phyloP scores from a whole-genome alignment of 2,113 vertebrate genomes.

The Dipodomys stephensi region DNA sequence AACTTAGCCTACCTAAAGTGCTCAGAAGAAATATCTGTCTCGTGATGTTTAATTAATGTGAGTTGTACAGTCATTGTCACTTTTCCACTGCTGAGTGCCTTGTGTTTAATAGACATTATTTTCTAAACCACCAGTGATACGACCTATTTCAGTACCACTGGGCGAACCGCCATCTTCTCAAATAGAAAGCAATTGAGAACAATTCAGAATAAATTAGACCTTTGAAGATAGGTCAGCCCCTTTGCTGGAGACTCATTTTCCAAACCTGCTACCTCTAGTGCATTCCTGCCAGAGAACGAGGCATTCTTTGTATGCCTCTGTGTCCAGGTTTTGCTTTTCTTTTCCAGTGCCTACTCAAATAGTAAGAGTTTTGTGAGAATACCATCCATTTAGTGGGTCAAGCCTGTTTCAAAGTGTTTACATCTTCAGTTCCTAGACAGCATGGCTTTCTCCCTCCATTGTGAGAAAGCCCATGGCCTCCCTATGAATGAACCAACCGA shows the following conservation, averaged over 20 bases:
- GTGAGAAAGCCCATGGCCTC: neutral
- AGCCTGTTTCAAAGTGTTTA: neutral
- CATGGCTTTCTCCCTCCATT: neutral
- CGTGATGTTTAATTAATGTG: conserved; percentile 29
- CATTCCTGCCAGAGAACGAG: neutral
- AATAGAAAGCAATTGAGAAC: conserved; percentile 67
- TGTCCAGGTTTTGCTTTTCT: conserved; percentile 6
- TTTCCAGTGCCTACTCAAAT: neutral
- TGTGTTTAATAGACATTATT: conserved; percentile 24
- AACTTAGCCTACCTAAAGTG: neutral
- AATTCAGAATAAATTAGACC: conserved; percentile 69
- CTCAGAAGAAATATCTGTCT: neutral
- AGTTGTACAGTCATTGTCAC: neutral
- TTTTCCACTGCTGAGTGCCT: neutral
- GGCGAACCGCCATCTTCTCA: conserved; percentile 59
- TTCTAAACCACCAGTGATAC: conserved; percentile 12
- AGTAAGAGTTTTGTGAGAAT: neutral
- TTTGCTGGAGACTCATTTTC: conserved; percentile 54
- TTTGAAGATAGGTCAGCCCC: conserved; percentile 37
- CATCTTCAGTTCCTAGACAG: neutral
- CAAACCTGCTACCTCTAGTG: conserved; percentile 1
- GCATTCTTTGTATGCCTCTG: conserved; percentile 27
- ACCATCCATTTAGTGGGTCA: neutral
- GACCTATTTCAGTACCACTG: conserved; percentile 1
- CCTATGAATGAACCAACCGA: neutral